A percentile compares a stretch with the other conserved stretches of the same genome.
Conservation (phyloP, 2,113 vertebrate species). For the Xenopus laevis region DNA sequence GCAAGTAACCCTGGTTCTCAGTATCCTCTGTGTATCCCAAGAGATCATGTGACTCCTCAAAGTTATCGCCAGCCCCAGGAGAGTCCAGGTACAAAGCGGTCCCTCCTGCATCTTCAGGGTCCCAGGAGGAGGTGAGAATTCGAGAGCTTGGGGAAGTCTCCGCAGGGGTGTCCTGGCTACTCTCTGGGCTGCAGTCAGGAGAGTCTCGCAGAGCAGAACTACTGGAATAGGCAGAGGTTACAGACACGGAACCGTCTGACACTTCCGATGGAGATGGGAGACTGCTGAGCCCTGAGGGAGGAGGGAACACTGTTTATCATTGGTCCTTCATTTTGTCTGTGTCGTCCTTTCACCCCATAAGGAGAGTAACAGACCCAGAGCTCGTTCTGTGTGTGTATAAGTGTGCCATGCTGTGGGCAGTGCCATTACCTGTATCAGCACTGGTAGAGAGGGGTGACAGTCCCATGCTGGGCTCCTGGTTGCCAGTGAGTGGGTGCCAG, state of each 20-base stretch:
- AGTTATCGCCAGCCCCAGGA: not conserved
- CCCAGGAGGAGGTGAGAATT: conserved; percentile 10
- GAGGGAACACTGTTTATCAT: no score
- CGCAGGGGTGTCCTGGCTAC: conserved; percentile 35
- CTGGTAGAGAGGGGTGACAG: conserved; percentile 73
- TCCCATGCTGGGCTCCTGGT: conserved; percentile 34
- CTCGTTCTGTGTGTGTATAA: no score
- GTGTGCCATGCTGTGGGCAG: no score
- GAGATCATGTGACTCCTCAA: conserved; percentile 1
- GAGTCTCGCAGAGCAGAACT: conserved; percentile 65
- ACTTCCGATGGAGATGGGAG: conserved; percentile 73
- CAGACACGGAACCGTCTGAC: conserved; percentile 63
- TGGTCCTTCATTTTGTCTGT: not conserved
- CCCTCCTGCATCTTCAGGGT: conserved; percentile 1
- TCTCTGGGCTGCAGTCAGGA: conserved; percentile 53
- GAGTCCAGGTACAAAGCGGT: conserved; percentile 15
- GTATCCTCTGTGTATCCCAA: conserved; percentile 28
- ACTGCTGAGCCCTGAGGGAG: conserved; percentile 64
- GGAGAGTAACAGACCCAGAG: no score
- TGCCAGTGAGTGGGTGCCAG: conserved; percentile 3
- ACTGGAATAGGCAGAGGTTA: conserved; percentile 80
- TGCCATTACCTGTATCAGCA: conserved; percentile 83
- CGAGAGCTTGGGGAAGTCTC: conserved; percentile 31
- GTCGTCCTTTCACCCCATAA: not conserved
- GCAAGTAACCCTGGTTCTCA: conserved; percentile 25